phyloP scores from a whole-genome alignment of 1,140 invertebrate species.

The Holcopasites calliopsidis region DNA sequence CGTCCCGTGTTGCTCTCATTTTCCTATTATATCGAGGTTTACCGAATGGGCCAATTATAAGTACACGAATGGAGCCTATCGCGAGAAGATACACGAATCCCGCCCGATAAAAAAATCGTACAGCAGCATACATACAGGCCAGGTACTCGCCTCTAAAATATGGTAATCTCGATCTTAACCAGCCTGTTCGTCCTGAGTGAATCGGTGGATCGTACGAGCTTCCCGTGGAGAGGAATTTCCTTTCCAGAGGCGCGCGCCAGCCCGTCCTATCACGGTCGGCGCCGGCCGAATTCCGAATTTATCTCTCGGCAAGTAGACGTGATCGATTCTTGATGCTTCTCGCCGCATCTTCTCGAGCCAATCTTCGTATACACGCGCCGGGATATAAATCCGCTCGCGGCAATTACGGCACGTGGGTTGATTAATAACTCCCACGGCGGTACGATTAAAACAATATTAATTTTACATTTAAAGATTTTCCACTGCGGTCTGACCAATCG shows the following conservation, averaged over 20 bases:
- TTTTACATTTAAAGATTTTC: neutral
- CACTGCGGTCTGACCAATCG: neutral
- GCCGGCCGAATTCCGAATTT: conserved; percentile 38
- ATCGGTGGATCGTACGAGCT: neutral
- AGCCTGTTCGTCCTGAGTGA: neutral
- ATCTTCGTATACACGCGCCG: neutral
- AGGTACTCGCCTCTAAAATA: neutral
- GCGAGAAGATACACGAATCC: neutral
- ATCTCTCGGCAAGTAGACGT: conserved; percentile 19
- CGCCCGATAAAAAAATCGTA: neutral
- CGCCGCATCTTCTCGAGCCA: conserved; percentile 10
- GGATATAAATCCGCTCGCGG: neutral
- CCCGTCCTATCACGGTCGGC: conserved; percentile 29
- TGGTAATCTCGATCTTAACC: neutral
- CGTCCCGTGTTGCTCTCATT: neutral
- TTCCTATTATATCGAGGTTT: neutral
- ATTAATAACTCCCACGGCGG: neutral
- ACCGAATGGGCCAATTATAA: neutral
- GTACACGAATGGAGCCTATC: neutral
- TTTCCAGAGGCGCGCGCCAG: conserved; percentile 4
- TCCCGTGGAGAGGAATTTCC: conserved; percentile 20
- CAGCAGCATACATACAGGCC: neutral
- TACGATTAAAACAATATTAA: neutral
- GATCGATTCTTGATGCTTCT: conserved; percentile 41
- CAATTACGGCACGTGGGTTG: neutral